These are phyloP conservation scores for Ichneumon xanthorius DNA, from an alignment of 2,888 invertebrate genomes.

Conservation along the genomic window DNA sequence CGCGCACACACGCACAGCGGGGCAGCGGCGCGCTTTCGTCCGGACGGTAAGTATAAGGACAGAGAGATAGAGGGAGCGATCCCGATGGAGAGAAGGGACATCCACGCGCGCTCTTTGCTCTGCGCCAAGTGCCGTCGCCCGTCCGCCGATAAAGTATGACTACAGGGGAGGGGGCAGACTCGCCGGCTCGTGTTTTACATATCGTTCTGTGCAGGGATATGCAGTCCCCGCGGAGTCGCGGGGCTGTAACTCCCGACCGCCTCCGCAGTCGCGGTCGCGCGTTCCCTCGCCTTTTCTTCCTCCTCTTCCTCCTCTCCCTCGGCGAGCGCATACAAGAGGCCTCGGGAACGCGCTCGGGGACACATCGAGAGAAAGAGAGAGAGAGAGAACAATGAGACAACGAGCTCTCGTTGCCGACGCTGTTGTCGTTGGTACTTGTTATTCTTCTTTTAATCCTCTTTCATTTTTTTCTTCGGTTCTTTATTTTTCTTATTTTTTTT, in stretches of 20 bases:
- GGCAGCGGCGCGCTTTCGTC: not conserved
- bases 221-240: slow-evolving; percentile 62
- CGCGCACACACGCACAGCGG: slow-evolving; percentile 1
- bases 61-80: slow-evolving; percentile 21
- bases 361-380: slow-evolving; percentile 9
- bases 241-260: slow-evolving; percentile 63
- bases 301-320: slow-evolving; percentile 40
- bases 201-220: slow-evolving; percentile 64
- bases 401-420: slow-evolving; percentile 50
- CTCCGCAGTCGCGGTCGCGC: slow-evolving; percentile 58
- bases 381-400: slow-evolving; percentile 56
- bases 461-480: slow-evolving; percentile 8
- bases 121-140: slow-evolving; percentile 62
- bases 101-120: slow-evolving; percentile 44
- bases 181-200: slow-evolving; percentile 67
- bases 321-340: slow-evolving; percentile 8
- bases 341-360: slow-evolving; percentile 20
- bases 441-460: slow-evolving; percentile 42
- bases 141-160: slow-evolving; percentile 68
- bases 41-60: slow-evolving; percentile 42
- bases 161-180: slow-evolving; percentile 40
- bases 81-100: slow-evolving; percentile 40
- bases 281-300: slow-evolving; percentile 30
- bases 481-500: not conserved
- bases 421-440: slow-evolving; percentile 37